Evolutionary conservation across 2,797 vertebrate genomes (phyloP), one percentile per base, ranked within the genome.

Genomic region (Girardinus metallicus): DNA sequence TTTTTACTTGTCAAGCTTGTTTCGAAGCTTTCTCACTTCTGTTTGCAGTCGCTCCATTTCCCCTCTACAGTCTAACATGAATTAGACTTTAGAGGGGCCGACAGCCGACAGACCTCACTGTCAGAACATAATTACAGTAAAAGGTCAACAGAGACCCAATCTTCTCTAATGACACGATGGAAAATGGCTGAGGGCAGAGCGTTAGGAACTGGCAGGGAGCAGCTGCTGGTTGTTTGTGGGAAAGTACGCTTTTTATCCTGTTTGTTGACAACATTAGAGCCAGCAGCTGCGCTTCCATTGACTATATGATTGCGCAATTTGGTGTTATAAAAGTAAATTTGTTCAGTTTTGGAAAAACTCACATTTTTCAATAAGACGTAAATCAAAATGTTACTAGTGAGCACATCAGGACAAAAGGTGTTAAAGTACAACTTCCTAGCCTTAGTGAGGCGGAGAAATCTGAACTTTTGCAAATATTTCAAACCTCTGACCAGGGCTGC

Each of bases 91-190:
- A n/a, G 78, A 72, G 85, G 77, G 70, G n/a, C n/a, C n/a, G n/a
- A n/a, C 81, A 68, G 80, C 78, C 76, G 83, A 89, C 78, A 76
- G 83, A 83, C 83, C 3, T 3, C 75, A n/a, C 77, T 82, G 88
- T 81, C 85, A 79, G 78, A 84, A 80, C 82, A 80, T 90, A 90
- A 91, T 92, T 91, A 88, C 86, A 87, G 86, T 80, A 81, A 91
- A 92, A 93, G 85, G 89, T 92, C 88, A 90, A 68, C 78, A 83
- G 80, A 85, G 82, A 83, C 74, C 79, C 85, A 87, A 80, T 91
- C 85, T 82, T 85, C 82, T 83, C 74, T 78, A 73, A 87, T 83
- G 86, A 85, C 84, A 81, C 74, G 78, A 83, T 72, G 77, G 83
- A 70, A 85, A 77, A 79, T 47, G 82, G 73, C 76, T n/a, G 55